These are phyloP conservation scores for Thalassaphorura encarpata DNA, from an alignment of 1,140 invertebrate species.

Conservation along the genomic window DNA sequence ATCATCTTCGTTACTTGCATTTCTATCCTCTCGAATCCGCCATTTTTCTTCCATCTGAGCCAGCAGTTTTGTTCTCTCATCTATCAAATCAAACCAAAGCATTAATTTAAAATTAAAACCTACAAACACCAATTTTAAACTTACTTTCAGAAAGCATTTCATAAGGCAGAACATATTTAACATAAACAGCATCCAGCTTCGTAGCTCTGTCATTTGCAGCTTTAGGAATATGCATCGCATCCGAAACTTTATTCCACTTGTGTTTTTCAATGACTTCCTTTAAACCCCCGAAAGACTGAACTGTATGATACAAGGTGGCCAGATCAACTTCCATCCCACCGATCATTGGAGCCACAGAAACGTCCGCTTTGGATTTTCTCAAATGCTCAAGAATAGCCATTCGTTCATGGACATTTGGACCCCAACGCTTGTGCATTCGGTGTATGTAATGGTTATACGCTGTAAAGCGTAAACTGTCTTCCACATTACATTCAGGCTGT, in stretches of 20 bases:
- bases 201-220: conserved; percentile 68
- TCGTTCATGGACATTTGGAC: conserved; percentile 73
- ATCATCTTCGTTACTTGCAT: conserved; percentile 42
- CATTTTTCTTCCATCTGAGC: conserved; percentile 66
- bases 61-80: conserved; percentile 58
- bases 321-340: conserved; percentile 84
- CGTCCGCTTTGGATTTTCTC: conserved; percentile 20
- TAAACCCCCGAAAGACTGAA: conserved; percentile 73
- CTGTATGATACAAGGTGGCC: conserved; percentile 70
- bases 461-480: conserved; percentile 74
- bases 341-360: conserved; percentile 42
- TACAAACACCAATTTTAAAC: conserved; percentile 31
- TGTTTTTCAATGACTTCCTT: conserved; percentile 85
- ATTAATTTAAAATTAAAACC: background rate
- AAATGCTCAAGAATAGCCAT: conserved; percentile 55
- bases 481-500: conserved; percentile 71
- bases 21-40: conserved; percentile 48
- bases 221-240: conserved; percentile 75
- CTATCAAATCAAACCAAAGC: conserved; percentile 37
- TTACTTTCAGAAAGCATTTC: conserved; percentile 66
- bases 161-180: conserved; percentile 85
- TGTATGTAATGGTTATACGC: conserved; percentile 86
- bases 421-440: conserved; percentile 80
- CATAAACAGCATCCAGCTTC: conserved; percentile 83
- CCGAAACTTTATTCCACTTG: conserved; percentile 78